Base-by-base conservation (phyloP, 30 jellyfish, hydroid and myxozoan genomes). In the Cassiopea xamachana region DNA sequence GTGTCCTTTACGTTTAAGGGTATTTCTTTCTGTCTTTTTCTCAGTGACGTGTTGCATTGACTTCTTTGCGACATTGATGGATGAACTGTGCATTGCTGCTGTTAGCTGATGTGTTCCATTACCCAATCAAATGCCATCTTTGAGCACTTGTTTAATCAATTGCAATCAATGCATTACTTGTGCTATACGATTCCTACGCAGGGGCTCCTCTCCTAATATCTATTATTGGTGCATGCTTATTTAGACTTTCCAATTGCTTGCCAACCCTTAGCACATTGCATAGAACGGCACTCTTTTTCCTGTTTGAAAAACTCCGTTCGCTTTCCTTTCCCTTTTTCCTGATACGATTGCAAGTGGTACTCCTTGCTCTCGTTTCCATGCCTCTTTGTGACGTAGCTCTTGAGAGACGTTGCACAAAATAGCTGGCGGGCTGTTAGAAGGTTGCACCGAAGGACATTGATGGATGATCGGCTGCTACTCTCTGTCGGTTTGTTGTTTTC, bases 1-100 rank as follows among this genome's bases (percentile, higher is more conserved):
- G 15, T 13, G 39, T 64, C 74, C 15, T 17, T 2, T 5, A 64
- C 15, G 19, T 64, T 64, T 27, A 17, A 1, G 55, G 9, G 27
- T 7, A 71, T 7, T 49, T 69, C 45, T 84, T 48, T 48, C 68
- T 75, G 49, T 78, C 60, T 49, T 78, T 17, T 50, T 78, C 80
- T 2, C 49, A 18, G 18, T 71, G 80, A 39, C 16, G 6, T 78
- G 46, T 78, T 48, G 47, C 16, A 13, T 76, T 27, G 64, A 50
- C 39, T 76, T 46, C 73, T 48, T 17, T 50, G 16, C 60, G 86
- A 77, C 94, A 77, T 87, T 87, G 94, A 87, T 87, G 94, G 94
- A 87, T 87, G 89, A 77, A 64, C 85, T 77, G 89, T 43, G 70
- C 46, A 45, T 87, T 73, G 18, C 73, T 62, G 89, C 81, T 61